Percentiles rank a stretch among this genome's conserved stretches.
These are phyloP conservation scores for Hipposideros armiger DNA, from an alignment of 2,113 vertebrate genomes.

Conservation along the genomic window DNA sequence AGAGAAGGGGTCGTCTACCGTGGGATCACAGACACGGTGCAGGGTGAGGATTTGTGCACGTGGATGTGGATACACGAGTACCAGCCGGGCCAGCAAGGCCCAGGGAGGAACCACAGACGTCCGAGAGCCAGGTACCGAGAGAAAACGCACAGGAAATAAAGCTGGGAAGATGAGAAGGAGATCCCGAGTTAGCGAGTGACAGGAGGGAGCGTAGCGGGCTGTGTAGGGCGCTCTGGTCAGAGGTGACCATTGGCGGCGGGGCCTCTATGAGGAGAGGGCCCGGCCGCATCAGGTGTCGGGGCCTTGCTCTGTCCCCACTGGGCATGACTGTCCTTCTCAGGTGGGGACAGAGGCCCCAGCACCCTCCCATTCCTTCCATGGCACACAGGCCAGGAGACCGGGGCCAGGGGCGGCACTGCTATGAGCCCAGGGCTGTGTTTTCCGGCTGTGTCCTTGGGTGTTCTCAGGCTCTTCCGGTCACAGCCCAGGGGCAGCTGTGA, in stretches of 20 bases:
- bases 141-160: not conserved
- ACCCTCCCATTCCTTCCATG: too few relatives aligned
- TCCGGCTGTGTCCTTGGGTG: too few relatives aligned
- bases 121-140: not conserved
- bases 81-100: not conserved
- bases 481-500: fast-evolving
- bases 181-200: fast-evolving
- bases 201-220: fast-evolving
- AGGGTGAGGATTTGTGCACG: fast-evolving
- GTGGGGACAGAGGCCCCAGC: too few relatives aligned
- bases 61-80: too few relatives aligned
- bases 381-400: fast-evolving
- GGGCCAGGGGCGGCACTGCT: fast-evolving
- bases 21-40: not conserved
- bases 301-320: not conserved
- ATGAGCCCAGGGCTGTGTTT: too few relatives aligned
- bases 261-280: not conserved
- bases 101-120: fast-evolving
- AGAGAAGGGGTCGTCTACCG: not conserved
- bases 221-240: fast-evolving
- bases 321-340: not conserved
- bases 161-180: too few relatives aligned
- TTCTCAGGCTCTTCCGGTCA: fast-evolving
- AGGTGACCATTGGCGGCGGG: not conserved
- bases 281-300: too few relatives aligned